Evolutionary conservation across 2,113 vertebrate genomes (phyloP), one percentile per base, ranked within the genome.

Genomic region (Sialia sialis): DNA sequence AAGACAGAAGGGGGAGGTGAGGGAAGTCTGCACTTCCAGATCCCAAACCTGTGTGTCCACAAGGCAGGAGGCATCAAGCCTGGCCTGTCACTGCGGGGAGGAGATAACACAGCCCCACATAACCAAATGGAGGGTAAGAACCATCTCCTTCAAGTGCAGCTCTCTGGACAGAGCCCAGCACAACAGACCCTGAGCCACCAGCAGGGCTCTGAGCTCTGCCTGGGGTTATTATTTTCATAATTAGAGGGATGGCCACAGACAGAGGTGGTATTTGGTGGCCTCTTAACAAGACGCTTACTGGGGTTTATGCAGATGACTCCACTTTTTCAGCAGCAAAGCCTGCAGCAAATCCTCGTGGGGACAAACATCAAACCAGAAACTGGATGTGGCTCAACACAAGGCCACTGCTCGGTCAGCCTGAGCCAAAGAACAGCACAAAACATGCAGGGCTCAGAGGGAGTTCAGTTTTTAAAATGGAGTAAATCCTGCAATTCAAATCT

Each of bases 301-400:
- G 62, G 87, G 29, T 91, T 95, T 87, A 84, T 56, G 67, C 44
- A 70, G 90, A 93, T 7, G 10, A 82, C 64, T 94, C 77, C 73
- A 44, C 70, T 78, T 80, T 83, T 86, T 70, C 92, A 89, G 83
- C 49, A 18, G 84, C 36, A 41, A 89, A 92, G 93, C 89, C 94
- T 90, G 89, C 95, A 95, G 90, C 80, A 93, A 96, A 93, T 94
- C 72, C 94, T 92, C 83, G 23, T 68, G 87, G 93, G 97, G 91
- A 94, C 54, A 26, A 92, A 97, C 95, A 98, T 96, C 96, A 97
- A 91, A 82, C 83, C 90, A 90, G 54, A 67, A 84, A 4, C 36
- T 85, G 94, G 94, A 95, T 62, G 75, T 27, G 49, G 78, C 91
- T 96, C 95, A 95, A 54, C 60, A 51, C 68, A 70, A 92, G 93